Percentiles rank a stretch among this genome's conserved stretches.
Conservation (phyloP, 2,797 vertebrate genomes). For the Squalus acanthias region DNA sequence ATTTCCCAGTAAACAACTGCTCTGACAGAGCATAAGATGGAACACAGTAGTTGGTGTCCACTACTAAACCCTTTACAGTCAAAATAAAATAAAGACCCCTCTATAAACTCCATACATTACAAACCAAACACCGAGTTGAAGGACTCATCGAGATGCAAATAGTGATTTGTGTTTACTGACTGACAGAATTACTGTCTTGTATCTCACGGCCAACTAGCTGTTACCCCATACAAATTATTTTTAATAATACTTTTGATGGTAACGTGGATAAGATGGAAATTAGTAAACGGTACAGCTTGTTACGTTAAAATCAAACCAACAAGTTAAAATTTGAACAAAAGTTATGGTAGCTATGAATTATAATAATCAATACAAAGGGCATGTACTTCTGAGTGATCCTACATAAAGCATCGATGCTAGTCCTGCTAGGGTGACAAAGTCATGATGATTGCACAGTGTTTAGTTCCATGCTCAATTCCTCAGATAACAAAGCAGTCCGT, state of each 20-base stretch:
- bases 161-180: not conserved
- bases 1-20: not conserved
- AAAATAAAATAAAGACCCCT: not conserved
- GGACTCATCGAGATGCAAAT: not conserved
- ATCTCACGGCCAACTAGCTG: not conserved
- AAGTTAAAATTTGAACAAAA: not conserved
- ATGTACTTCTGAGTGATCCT: not conserved
- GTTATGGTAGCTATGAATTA: not conserved
- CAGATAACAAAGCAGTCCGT: not conserved
- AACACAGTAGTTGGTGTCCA: not conserved
- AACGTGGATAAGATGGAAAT: not conserved
- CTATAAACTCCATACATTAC: not conserved
- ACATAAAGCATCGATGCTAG: not conserved
- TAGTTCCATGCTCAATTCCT: not conserved
- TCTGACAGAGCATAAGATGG: not conserved
- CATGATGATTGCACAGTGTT: too few species aligned
- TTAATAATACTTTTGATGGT: not conserved
- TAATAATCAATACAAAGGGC: not conserved
- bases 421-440: not conserved
- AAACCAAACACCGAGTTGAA: not conserved
- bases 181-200: not conserved
- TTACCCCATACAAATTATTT: not conserved
- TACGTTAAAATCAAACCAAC: too few species aligned
- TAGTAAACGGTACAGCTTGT: not conserved
- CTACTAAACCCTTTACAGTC: not conserved